Evolutionary conservation across 2,888 invertebrate genomes (phyloP), one percentile per base, ranked within the genome.

Genomic region (Dilophus febrilis): DNA sequence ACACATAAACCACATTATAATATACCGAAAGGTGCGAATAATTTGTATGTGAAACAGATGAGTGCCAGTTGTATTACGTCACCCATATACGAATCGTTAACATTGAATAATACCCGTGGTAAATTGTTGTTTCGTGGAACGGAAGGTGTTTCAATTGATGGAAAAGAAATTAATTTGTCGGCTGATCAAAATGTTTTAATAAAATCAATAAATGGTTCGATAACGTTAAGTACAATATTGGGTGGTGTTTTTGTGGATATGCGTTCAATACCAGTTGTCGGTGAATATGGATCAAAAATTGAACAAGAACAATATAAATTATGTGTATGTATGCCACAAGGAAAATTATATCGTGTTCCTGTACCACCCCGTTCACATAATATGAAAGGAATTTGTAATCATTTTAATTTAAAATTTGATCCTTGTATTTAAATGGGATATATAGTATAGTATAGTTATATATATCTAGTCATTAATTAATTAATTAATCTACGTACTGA

Each of bases 301-400:
- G 58, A 57, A 3, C 59, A 61, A 42, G 60, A 73, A 0, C 86
- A 88, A 55, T 90, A 77, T 51, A 88, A 90, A 57, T 71, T 91
- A 1, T 91, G 90, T 50, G 78, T 88, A 1, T 90, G 90, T 53
- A 86, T 87, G 83, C 88, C 88, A 0, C 76, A 80, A 46, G 90
- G 88, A 0, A 81, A 80, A 49, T 56, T 91, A 38, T 90, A 87
- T 53, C 68, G 78, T 44, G 72, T 90, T 4, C 77, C 81, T 0
- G 74, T 83, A 1, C 72, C 76, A 0, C 72, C 76, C 0, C 67
- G 68, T 0, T 51, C 53, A 3, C 57, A 59, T 45, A 59, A 55
- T 43, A 53, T 55, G 2, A 61, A 59, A 47, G 52, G 58, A 29
- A 53, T 58, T 1, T 62, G 61, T 41, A 53, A 54, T 10, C 60